phyloP scores from a whole-genome alignment of 2,888 invertebrate species.

The Prenolepis imparis region DNA sequence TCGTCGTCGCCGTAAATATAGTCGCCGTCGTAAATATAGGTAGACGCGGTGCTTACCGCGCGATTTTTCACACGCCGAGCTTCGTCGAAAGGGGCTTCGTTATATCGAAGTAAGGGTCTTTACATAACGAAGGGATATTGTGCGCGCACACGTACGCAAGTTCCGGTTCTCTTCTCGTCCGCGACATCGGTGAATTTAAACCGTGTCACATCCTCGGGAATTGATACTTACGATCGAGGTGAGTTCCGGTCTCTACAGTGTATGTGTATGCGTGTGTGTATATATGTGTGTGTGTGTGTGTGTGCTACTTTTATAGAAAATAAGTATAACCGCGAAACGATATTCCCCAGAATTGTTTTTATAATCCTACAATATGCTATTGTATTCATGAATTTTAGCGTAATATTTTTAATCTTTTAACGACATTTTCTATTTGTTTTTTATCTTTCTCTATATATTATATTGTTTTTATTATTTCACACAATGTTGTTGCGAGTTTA shows the following conservation, averaged over 20 bases:
- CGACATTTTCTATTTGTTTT: not conserved
- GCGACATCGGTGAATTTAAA: slow-evolving; percentile 51
- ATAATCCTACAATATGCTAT: not conserved
- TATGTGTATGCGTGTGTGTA: too few relatives aligned
- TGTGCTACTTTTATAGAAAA: not conserved
- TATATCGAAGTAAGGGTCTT: not conserved
- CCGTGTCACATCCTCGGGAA: slow-evolving; percentile 51
- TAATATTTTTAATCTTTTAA: not conserved
- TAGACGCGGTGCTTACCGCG: not conserved
- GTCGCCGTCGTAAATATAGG: slow-evolving; percentile 32
- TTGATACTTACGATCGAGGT: slow-evolving; percentile 65
- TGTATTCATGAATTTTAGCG: not conserved
- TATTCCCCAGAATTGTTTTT: not conserved
- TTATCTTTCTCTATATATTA: not conserved
- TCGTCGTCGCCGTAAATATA: slow-evolving; percentile 7
- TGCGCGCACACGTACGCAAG: not conserved
- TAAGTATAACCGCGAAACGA: too few relatives aligned
- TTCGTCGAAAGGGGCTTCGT: not conserved
- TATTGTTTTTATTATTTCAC: not conserved
- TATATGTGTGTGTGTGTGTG: too few relatives aligned
- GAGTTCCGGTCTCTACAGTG: slow-evolving; percentile 24
- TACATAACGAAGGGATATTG: not conserved
- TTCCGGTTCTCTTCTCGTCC: slow-evolving; percentile 10
- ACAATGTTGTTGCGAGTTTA: not conserved
- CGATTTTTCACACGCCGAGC: slow-evolving; percentile 1